Evolutionary conservation across 2,888 invertebrate species (phyloP), one percentile per base, ranked within the genome.

Genomic region (Eilema depressum): DNA sequence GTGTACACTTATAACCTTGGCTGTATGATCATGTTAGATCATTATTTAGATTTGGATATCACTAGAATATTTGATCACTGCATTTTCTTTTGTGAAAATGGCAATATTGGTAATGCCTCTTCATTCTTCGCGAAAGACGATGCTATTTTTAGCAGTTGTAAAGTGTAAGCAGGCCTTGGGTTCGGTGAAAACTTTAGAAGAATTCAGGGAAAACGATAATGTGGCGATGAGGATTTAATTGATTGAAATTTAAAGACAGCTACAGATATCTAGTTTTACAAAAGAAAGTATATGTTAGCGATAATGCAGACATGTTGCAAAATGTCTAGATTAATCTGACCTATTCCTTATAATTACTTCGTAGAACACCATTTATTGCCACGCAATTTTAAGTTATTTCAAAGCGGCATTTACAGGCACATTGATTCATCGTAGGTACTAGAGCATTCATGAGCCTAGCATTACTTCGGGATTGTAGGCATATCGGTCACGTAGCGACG

Each of bases 401-500:
- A 79, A 70, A 57, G 53, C 70, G 75, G 17, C 23, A 65, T 65
- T 65, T 25, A 57, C 23, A 56, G 23, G 56, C 47, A 53, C 53
- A 57, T 25, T 17, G 28, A 57, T 65, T 65, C 56, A n/a, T 56
- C 25, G 23, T 53, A 64, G 63, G 41, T 11, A 30, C 14, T 30
- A 65, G 56, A 33, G 33, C 28, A 33, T 23, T 53, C 53, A 41
- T 11, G 3, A 72, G 75, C 60, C 77, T 75, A 74, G 79, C 57
- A 86, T 86, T 88, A 86, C 72, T 75, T 78, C 74, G 80, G 84
- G 83, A 88, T 88, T 87, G 80, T 81, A 84, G 86, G 82, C 81
- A 82, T 79, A 76, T 81, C 70, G 81, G 86, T 91, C 92, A 92
- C 91, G 92, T 92, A 88, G 66, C 68, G 23, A 56, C 81, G 73